Evolutionary conservation across 2,113 vertebrate species (phyloP), one percentile per base, ranked within the genome.

Genomic region (Silurus meridionalis): DNA sequence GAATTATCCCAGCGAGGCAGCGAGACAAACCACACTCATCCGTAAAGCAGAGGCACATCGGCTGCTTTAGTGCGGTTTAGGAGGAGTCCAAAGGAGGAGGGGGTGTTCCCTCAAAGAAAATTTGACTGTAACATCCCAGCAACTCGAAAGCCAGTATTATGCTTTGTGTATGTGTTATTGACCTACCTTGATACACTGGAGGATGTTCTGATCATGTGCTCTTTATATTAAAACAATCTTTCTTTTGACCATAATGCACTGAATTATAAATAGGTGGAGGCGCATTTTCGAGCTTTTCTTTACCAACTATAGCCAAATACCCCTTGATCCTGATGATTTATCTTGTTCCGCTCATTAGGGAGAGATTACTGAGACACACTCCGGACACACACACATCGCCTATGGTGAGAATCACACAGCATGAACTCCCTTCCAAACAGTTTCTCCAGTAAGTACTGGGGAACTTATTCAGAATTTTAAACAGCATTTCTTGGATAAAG

Each of bases 371-470:
- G 3, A 25, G 21, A 25, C 46, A 52, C 58, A 79, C 3, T 66
- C 13, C 28, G 64, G 46, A 82, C 46, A 83, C 52, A 83, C 25
- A 71, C 53, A 83, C 57, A 52, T 55, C 8, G 57, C 71, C 69
- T 63, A 61, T 85, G 53, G 48, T 46, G 74, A 13, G 75, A 79
- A 79, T 79, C 61, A 53, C 72, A 52, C 78, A 58, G 28, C 78
- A 60, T 80, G 75, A 37, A 37, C 37, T 37, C 37, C 37, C 61
- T 66, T 79, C 64, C 37, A 64, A 67, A 85, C 50, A 79, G n/a
- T 85, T 53, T 79, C 74, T 28, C 48, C 74, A 61, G 75, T 37
- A 61, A 78, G 72, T 48, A 53, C 37, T 8, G 3, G n/a, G 25
- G 50, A 85, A 52, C 6, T 8, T 25, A 37, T 79, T 58, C 9